Percentiles rank a stretch among this genome's conserved stretches.
Conservation (phyloP, 2,797 vertebrate genomes). For the Danio jaintianensis region DNA sequence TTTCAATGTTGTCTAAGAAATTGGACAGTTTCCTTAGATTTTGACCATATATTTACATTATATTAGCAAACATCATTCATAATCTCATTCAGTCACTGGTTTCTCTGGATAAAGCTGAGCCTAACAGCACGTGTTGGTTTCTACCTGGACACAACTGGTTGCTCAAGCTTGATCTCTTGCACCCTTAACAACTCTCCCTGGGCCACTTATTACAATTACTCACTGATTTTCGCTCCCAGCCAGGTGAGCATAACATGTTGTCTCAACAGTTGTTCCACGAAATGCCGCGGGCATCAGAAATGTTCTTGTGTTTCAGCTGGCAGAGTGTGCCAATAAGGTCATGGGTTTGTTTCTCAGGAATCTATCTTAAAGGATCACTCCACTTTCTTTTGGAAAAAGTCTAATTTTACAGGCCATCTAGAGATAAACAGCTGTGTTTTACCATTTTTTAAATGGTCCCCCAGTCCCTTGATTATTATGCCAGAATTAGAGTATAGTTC, state of each 20-base stretch:
- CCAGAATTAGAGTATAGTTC: no score
- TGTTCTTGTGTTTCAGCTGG: background rate
- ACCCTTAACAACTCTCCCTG: conserved; percentile 34
- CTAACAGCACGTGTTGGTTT: background rate
- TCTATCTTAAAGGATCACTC: no score
- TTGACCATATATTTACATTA: no score
- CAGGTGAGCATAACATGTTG: conserved; percentile 48
- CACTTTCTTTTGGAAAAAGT: no score
- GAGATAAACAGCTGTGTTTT: no score
- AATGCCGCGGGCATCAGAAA: conserved; percentile 22
- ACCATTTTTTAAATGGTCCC: no score
- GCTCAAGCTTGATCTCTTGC: background rate
- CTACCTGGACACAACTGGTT: conserved; percentile 6
- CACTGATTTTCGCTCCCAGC: conserved; percentile 29
- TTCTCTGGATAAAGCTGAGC: background rate
- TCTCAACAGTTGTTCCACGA: conserved; percentile 34
- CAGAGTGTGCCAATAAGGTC: conserved; percentile 7
- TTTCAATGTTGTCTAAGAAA: no score
- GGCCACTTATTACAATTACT: conserved; percentile 35
- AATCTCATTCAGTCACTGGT: background rate
- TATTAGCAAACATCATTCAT: no score
- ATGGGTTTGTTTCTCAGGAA: conserved; percentile 8
- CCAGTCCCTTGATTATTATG: no score
- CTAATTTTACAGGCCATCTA: no score
- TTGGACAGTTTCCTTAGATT: no score